These are phyloP conservation scores for Dryocosmus kuriphilus DNA, from an alignment of 2,888 invertebrate species.

Conservation along the genomic window DNA sequence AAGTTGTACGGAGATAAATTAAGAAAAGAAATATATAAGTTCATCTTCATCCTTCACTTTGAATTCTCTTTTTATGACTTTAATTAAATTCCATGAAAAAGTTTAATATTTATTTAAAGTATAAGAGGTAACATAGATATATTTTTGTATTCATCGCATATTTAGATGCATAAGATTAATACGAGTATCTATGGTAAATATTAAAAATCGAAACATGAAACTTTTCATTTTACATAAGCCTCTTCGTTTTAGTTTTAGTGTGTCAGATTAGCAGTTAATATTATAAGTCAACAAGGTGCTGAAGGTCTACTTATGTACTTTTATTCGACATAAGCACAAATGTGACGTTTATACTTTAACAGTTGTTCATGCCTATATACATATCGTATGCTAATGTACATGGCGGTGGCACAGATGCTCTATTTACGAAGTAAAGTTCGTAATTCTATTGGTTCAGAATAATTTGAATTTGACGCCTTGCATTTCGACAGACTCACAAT, in stretches of 20 bases:
- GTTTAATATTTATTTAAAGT: neutral
- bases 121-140: neutral
- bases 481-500: conserved; percentile 15
- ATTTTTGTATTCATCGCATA: neutral
- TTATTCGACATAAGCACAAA: conserved; percentile 1
- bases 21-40: conserved; percentile 11
- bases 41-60: neutral
- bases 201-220: neutral
- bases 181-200: neutral
- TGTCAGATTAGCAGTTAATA: neutral
- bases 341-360: neutral
- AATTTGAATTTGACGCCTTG: conserved; percentile 32
- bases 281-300: neutral
- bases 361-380: conserved; percentile 4
- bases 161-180: neutral
- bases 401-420: conserved; percentile 21
- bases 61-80: neutral
- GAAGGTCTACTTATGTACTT: conserved; percentile 12
- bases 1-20: conserved; percentile 20
- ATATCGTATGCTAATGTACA: conserved; percentile 14
- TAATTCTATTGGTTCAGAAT: conserved; percentile 33
- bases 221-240: neutral
- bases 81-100: neutral
- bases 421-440: conserved; percentile 32
- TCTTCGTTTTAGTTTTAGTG: neutral